Evolutionary conservation across 2,797 vertebrate species (phyloP).

Genomic region (Falco concolor): DNA sequence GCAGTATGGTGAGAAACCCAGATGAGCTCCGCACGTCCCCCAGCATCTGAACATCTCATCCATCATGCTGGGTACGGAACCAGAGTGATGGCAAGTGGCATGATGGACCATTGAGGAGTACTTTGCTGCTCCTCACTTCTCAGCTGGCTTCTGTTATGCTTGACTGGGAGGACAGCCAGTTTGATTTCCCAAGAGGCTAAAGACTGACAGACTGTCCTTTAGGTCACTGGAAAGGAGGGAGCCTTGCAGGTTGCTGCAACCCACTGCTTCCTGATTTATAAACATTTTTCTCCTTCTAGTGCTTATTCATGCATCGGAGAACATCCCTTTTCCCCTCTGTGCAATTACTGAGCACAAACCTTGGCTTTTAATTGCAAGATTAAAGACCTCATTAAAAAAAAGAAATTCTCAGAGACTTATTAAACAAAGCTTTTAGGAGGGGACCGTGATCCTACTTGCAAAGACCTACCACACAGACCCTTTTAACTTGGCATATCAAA

Average conservation of each 20-base stretch:
- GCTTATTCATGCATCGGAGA: neutral
- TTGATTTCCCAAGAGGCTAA: neutral
- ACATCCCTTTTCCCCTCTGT: neutral
- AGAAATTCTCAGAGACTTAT: neutral
- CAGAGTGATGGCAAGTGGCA: neutral
- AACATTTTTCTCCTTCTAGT: neutral
- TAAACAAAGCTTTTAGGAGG: neutral
- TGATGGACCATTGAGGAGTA: neutral
- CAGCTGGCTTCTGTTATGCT: neutral
- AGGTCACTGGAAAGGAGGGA: neutral
- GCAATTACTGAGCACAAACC: neutral
- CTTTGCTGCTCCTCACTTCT: neutral
- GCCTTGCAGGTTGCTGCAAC: neutral
- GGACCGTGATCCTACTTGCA: neutral
- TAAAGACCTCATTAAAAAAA: neutral
- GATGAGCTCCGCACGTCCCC: neutral
- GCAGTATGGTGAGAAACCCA: neutral
- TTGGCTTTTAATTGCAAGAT: neutral
- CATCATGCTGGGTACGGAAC: fast-evolving
- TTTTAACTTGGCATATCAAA: neutral
- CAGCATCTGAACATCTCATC: fast-evolving
- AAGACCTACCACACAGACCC: neutral
- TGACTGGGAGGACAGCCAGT: neutral
- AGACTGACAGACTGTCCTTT: neutral
- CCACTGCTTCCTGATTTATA: neutral